Evolutionary conservation across 2,113 vertebrate species (phyloP), one percentile per base, ranked within the genome.

Genomic region (Limanda limanda): DNA sequence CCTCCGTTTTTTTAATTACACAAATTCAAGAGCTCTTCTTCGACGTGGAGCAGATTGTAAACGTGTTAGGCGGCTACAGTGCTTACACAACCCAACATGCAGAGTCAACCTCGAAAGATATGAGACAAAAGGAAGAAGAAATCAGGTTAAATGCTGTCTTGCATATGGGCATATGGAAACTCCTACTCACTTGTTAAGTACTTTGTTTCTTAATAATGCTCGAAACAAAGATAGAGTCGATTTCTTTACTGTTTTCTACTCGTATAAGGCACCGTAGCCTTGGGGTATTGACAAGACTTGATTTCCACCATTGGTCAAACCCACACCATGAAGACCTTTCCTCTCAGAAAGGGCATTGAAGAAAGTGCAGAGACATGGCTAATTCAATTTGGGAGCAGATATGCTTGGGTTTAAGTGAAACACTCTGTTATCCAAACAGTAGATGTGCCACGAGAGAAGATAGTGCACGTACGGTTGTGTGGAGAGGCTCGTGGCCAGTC

Each of bases 311-410:
- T 78, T 83, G 81, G 86, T 89, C 84, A 86, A 83, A 82, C 69
- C 52, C 67, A 78, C 76, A 78, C 59, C 76, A 72, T 58, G 61
- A 85, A 67, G 87, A 85, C 71, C 78, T 77, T 83, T 76, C 71
- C 65, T 66, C 68, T 78, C 69, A 74, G 57, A 85, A 84, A 86
- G 73, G 80, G 81, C 82, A 76, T 85, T 75, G 57, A 79, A 84
- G 76, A 85, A 91, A 91, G 84, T 76, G 76, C 79, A 78, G 76
- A 75, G 81, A 86, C 83, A 89, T 78, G 82, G 78, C 80, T 90
- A 91, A 92, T 87, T 93, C 64, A 86, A 91, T 93, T 93, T 89
- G 80, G 84, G 87, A 74, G 73, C 83, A 83, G 70, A 82, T 73
- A 84, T 76, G 71, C 83, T 79, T 47, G 80, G 76, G 45, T 88